A percentile compares a stretch with the other conserved stretches of the same genome.
phyloP scores from a whole-genome alignment of 2,113 vertebrate species.

The Serilophus lunatus region DNA sequence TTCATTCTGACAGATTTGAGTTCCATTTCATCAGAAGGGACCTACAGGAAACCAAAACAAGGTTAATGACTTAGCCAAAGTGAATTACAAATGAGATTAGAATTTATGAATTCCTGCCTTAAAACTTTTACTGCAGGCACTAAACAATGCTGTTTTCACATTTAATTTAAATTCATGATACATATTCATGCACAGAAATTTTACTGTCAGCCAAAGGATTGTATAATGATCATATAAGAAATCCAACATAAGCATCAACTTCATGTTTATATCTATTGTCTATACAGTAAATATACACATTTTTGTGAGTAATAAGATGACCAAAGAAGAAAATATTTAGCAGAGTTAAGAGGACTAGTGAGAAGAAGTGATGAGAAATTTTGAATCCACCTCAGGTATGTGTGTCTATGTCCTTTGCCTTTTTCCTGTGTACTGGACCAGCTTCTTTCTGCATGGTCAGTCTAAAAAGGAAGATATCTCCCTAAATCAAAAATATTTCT shows the following conservation, averaged over 20 bases:
- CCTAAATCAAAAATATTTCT: neutral
- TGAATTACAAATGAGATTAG: neutral
- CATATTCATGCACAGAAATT: neutral
- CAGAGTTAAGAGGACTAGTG: neutral
- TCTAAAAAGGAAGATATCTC: neutral
- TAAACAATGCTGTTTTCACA: neutral
- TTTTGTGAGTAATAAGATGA: neutral
- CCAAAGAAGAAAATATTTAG: neutral
- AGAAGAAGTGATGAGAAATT: neutral
- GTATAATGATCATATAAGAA: neutral
- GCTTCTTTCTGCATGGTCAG: neutral
- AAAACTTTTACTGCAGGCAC: neutral
- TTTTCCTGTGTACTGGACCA: neutral
- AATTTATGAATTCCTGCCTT: neutral
- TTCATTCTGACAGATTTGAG: neutral
- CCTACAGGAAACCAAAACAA: neutral
- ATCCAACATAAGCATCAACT: neutral
- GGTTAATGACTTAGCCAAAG: neutral
- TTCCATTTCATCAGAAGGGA: neutral
- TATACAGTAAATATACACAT: neutral
- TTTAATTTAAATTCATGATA: neutral
- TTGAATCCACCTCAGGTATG: neutral
- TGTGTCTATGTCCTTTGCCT: neutral
- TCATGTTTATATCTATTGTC: neutral
- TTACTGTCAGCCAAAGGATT: neutral